Percentiles rank a stretch among this genome's conserved stretches.
Evolutionary conservation across 2,888 invertebrate species (phyloP).

Genomic region (Aleiodes leptofemur): DNA sequence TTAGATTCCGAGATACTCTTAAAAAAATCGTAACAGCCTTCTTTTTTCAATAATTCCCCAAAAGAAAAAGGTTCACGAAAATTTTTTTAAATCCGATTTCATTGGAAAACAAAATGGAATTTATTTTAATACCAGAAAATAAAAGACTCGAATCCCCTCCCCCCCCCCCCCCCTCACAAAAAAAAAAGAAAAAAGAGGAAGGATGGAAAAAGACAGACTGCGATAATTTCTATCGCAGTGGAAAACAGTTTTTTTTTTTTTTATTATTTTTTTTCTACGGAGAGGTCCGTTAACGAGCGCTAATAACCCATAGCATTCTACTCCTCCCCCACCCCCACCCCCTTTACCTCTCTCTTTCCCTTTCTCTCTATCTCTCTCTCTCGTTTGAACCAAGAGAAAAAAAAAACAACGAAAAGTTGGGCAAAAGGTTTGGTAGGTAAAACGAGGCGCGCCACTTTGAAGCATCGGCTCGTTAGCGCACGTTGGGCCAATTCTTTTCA

Average conservation of each 20-base stretch:
- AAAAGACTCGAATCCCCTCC: background rate
- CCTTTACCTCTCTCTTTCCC: background rate
- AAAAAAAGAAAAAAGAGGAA: constrained; percentile 31
- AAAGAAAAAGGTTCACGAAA: too few relatives aligned
- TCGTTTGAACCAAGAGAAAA: constrained; percentile 8
- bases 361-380: background rate
- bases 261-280: constrained; percentile 3
- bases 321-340: background rate
- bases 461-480: constrained; percentile 49
- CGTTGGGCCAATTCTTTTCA: constrained; percentile 32
- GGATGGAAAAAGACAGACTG: constrained; percentile 29
- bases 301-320: constrained; percentile 44
- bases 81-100: background rate
- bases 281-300: constrained; percentile 49
- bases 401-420: constrained; percentile 23
- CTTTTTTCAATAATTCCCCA: too few relatives aligned
- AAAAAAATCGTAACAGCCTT: too few relatives aligned
- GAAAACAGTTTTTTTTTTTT: constrained; percentile 45
- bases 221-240: constrained; percentile 45
- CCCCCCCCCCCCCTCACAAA: too few relatives aligned
- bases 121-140: constrained; percentile 6
- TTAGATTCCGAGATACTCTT: too few relatives aligned
- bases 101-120: constrained; percentile 5
- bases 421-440: constrained; percentile 10
- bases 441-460: constrained; percentile 44